Evolutionary conservation across 1,140 invertebrate species (phyloP).

Genomic region (Zaprionus inermis): DNA sequence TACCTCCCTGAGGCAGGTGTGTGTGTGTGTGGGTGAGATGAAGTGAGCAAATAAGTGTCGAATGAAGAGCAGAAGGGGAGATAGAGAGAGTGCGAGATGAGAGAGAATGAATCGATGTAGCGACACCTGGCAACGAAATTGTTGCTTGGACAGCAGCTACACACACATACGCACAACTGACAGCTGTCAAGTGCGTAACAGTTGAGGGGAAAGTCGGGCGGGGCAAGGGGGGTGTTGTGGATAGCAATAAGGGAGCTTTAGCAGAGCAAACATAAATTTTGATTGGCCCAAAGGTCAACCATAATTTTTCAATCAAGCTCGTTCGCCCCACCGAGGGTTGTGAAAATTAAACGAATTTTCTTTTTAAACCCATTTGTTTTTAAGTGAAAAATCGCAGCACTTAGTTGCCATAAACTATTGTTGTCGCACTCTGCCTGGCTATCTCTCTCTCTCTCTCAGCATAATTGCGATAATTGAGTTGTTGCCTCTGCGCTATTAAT

Average conservation of each 20-base stretch:
- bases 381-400: constrained; percentile 71
- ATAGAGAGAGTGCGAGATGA: constrained; percentile 7
- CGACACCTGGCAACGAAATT: constrained; percentile 46
- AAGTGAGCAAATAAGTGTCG: constrained; percentile 56
- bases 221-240: neutral
- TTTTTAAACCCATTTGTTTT: constrained; percentile 17
- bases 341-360: constrained; percentile 5
- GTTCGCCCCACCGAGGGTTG: neutral
- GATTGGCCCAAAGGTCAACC: constrained; percentile 58
- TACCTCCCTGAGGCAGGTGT: neutral
- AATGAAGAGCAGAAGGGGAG: constrained; percentile 36
- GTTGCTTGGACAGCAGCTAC: constrained; percentile 56
- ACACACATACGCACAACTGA: constrained; percentile 38
- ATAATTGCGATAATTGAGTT: constrained; percentile 46
- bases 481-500: constrained; percentile 29
- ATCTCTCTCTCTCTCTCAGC: neutral
- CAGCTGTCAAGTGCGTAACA: constrained; percentile 63
- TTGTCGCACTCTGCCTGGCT: neutral
- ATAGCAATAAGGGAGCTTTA: neutral
- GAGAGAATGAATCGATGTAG: constrained; percentile 34
- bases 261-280: constrained; percentile 39
- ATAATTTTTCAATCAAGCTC: constrained; percentile 71
- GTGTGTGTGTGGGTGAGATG: neutral
- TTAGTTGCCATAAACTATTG: constrained; percentile 41
- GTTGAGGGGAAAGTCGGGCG: neutral